Evolutionary conservation across 2,888 invertebrate species (phyloP), one percentile per base, ranked within the genome.

Genomic region (Anorthoa munda): DNA sequence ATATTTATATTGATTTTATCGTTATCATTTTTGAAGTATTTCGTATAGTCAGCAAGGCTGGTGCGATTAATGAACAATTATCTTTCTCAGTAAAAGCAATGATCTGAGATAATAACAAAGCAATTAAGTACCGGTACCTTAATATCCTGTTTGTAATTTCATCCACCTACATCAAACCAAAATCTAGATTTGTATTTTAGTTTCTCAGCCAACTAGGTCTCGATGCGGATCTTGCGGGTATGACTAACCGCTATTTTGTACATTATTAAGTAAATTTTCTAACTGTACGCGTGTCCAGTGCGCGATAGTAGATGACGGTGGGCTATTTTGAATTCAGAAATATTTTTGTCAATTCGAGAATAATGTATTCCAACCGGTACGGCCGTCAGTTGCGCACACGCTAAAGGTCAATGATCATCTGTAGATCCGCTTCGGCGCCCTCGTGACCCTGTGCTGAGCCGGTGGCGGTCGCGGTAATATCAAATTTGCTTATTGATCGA

Each of bases 321-420:
- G 46, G n/a, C n/a, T 60, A 53, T 64, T 72, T 79, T 75, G 61
- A 76, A 74, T 75, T 76, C 73, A 73, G 73, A 85, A 74, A 88
- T 83, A 86, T 86, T 90, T 89, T 90, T 86, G 87, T 83, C 81
- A 85, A 88, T 90, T 86, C 87, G 84, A 86, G 90, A 92, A 93
- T 93, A 94, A 94, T 94, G 93, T 93, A 92, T 93, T 93, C 94
- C 93, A 94, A 95, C 95, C 95, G 95, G 94, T 94, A 94, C 90
- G 89, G 76, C 88, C 87, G 89, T 87, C 91, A 90, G 93, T 92
- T 94, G 94, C 93, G 93, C 94, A 92, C 93, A 92, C 94, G 91
- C 88, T 94, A 96, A 96, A 96, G 96, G 96, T 96, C 96, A 95
- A 95, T 95, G 96, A 95, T 96, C 96, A 96, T 94, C 94, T 93